Base-by-base conservation (phyloP, 2,888 invertebrate species). In the Caenorhabditis japonica region DNA sequence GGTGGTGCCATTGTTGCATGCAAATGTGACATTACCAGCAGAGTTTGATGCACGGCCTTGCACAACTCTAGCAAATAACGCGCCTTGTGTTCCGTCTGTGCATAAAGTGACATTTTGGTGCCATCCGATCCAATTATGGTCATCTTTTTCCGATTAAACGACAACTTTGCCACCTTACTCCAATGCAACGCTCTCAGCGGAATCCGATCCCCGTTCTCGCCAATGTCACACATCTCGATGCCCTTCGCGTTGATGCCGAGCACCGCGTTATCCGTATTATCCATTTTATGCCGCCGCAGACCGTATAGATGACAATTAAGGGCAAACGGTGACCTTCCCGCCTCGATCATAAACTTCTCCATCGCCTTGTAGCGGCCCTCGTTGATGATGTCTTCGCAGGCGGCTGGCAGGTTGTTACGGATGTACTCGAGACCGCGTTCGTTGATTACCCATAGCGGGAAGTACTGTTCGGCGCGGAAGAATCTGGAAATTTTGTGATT, bases 81-180 rank as follows among this genome's bases (percentile, higher is more conserved):
- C 88, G 95, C 94, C 89, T 95, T 95, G 88, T 94, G 94, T 89
- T 97, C 97, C 88, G 93, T 94, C 59, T 92, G 92, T 3, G 96
- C 94, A 89, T 94, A 97, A 77, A 96, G 91, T 0, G 93, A 94
- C 80, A 94, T 92, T 80, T 90, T 90, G 33, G 89, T 88, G 19
- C 89, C 88, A 47, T 89, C 89, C 60, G 91, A 89, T 83, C 90
- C 90, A 86, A 94, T 94, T 64, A 93, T 93, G 10, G 94, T 95
- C 89, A 97, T 96, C 89, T 96, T 97, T 90, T 96, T 96, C 17
- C 76, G 36, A 38, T 79, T 74, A 41, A 79, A 79, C 12, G 76
- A 75, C 23, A 79, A 90, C 90, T 95, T 95, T 77, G 94, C 94
- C 77, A 97, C 97, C 83, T 94, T 93, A 85, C 94, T 93, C 97